Evolutionary conservation across 2,888 invertebrate genomes (phyloP).

Genomic region (Caenorhabditis imperialis): DNA sequence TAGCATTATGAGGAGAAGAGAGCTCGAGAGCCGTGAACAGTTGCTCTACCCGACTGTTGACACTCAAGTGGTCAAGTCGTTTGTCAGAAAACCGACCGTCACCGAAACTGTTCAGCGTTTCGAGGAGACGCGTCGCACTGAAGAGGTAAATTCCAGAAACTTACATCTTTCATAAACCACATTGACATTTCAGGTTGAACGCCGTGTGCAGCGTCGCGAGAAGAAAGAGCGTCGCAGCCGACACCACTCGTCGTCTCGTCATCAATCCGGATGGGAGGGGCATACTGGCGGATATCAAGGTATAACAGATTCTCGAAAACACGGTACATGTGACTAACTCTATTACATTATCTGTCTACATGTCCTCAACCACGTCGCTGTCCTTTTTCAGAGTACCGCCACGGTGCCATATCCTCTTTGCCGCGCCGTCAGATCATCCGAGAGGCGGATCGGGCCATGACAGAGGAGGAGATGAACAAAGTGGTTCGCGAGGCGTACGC

Average conservation of each 20-base stretch:
- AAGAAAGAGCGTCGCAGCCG: constrained; percentile 65
- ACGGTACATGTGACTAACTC: neutral
- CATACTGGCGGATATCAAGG: constrained; percentile 58
- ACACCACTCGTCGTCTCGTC: constrained; percentile 64
- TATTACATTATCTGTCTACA: neutral
- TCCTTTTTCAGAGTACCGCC: constrained; percentile 45
- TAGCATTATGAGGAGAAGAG: constrained; percentile 74
- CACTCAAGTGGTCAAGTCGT: constrained; percentile 60
- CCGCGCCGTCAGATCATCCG: constrained; percentile 58
- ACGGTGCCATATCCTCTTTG: constrained; percentile 53
- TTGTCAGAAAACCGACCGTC: constrained; percentile 68
- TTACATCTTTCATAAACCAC: neutral
- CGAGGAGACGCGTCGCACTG: constrained; percentile 78
- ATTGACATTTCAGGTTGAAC: constrained; percentile 69
- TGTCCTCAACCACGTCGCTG: neutral
- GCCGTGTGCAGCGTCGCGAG: constrained; percentile 73
- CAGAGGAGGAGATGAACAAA: constrained; percentile 65
- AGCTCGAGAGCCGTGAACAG: constrained; percentile 70
- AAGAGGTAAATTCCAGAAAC: constrained; percentile 74
- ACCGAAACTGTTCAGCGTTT: constrained; percentile 78
- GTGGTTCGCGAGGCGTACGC: constrained; percentile 69
- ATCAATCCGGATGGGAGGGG: constrained; percentile 59
- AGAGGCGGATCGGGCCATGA: constrained; percentile 64
- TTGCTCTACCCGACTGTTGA: constrained; percentile 66
- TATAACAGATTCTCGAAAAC: constrained; percentile 12